phyloP scores from a whole-genome alignment of 2,797 vertebrate species.

The Acipenser ruthenus region DNA sequence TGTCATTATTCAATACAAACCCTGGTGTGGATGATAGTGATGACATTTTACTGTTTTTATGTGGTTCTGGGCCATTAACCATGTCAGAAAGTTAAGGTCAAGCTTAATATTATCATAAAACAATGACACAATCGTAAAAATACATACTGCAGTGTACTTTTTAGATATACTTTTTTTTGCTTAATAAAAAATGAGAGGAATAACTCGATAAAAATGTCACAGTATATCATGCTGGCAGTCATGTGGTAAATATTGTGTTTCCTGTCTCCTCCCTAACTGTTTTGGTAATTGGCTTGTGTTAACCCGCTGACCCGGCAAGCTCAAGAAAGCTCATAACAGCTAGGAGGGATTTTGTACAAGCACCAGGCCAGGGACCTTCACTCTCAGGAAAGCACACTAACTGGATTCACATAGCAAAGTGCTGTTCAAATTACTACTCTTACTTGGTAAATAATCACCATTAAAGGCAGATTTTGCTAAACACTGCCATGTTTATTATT shows the following conservation, averaged over 20 bases:
- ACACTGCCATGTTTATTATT: neutral
- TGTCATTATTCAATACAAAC: no score
- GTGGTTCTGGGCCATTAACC: no score
- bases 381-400: neutral
- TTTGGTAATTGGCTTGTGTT: conserved; percentile 72
- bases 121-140: no score
- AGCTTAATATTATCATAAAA: no score
- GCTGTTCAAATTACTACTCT: neutral
- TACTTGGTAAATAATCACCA: neutral
- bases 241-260: conserved; percentile 68
- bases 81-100: no score
- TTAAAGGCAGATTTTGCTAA: neutral
- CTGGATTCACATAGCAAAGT: neutral
- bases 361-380: conserved; percentile 8
- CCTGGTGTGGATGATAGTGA: no score
- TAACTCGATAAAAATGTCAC: no score
- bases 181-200: no score
- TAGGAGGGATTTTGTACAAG: conserved; percentile 12
- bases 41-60: no score
- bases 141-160: no score
- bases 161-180: no score
- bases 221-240: conserved; percentile 53
- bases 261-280: conserved; percentile 67
- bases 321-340: conserved; percentile 21
- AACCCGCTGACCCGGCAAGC: conserved; percentile 61